Percentiles rank a stretch among this genome's conserved stretches.
These are phyloP conservation scores for Phalanger gymnotis DNA, from an alignment of 2,797 vertebrate species.

Conservation along the genomic window DNA sequence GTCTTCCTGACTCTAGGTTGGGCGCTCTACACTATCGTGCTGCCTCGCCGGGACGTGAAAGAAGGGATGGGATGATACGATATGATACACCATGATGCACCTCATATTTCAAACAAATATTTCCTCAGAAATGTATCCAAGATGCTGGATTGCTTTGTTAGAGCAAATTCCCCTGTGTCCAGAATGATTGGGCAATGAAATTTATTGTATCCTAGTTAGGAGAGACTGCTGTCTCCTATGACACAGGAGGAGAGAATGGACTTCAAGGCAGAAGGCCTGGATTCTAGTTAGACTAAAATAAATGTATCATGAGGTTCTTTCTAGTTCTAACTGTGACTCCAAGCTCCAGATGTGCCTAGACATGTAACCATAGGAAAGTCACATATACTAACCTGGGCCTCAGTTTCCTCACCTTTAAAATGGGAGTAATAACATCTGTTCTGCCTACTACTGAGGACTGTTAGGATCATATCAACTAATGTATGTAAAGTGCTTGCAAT, in stretches of 20 bases:
- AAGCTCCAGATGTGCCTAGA: not conserved
- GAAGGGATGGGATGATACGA: not conserved
- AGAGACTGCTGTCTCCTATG: not conserved
- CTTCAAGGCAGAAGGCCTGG: not conserved
- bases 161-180: not conserved
- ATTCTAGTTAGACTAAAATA: not conserved
- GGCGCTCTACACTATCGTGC: accelerated
- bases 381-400: not conserved
- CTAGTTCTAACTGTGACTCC: not conserved
- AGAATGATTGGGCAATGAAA: not conserved
- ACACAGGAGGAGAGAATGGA: not conserved
- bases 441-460: not conserved
- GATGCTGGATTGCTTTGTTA: not conserved
- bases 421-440: not conserved
- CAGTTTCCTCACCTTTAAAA: not conserved
- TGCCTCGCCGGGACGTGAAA: not conserved
- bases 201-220: not conserved
- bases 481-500: too few relatives aligned
- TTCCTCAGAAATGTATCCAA: not conserved
- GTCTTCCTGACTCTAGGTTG: not conserved
- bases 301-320: not conserved
- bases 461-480: not conserved
- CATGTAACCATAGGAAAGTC: not conserved
- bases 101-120: not conserved
- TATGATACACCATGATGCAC: too few relatives aligned